These are phyloP conservation scores for Clangula hyemalis DNA, from an alignment of 2,797 vertebrate genomes.

Conservation along the genomic window DNA sequence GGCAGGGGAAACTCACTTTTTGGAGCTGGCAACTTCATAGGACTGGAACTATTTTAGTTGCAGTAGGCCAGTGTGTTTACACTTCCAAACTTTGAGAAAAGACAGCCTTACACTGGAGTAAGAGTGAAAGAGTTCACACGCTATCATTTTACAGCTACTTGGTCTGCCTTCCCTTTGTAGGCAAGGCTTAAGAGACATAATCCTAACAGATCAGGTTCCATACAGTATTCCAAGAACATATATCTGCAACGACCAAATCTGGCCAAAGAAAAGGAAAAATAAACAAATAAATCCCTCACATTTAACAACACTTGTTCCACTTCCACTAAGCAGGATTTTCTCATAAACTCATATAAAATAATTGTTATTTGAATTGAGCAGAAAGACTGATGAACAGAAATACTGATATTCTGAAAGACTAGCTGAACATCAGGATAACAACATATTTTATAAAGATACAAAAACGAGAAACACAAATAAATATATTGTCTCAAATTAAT, in stretches of 20 bases:
- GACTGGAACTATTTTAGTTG: background rate
- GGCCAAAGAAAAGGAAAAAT: background rate
- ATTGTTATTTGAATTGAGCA: background rate
- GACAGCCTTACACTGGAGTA: background rate
- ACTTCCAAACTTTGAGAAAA: background rate
- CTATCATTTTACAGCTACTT: background rate
- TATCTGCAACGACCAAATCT: background rate
- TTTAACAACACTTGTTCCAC: background rate
- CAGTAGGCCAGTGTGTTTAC: background rate
- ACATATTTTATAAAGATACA: background rate
- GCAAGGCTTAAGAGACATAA: background rate
- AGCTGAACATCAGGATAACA: background rate
- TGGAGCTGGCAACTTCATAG: background rate
- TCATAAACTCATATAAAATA: background rate
- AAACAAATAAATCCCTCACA: background rate
- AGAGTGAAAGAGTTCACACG: background rate
- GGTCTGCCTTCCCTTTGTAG: background rate
- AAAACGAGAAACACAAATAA: background rate
- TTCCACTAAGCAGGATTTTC: background rate
- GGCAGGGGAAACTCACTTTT: background rate
- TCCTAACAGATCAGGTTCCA: background rate
- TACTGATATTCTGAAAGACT: background rate
- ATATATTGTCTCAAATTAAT: background rate
- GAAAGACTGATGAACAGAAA: background rate
- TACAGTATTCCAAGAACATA: background rate